phyloP scores from a whole-genome alignment of 2,888 invertebrate genomes.

The Lithodes maja region DNA sequence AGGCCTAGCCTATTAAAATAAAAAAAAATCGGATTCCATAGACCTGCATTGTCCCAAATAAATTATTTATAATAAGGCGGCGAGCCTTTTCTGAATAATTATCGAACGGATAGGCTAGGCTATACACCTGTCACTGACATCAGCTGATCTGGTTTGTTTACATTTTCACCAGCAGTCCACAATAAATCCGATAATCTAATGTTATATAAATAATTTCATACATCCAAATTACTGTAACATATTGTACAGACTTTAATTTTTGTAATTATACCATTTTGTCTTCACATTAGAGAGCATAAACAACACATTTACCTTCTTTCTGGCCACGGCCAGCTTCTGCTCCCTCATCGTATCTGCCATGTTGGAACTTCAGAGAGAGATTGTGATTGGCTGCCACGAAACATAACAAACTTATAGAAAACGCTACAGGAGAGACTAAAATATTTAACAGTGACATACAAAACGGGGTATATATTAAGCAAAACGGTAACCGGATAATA shows the following conservation, averaged over 20 bases:
- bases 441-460: neutral
- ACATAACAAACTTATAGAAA: neutral
- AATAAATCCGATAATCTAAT: no score
- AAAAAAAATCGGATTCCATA: neutral
- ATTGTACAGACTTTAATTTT: neutral
- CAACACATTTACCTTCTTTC: constrained; percentile 53
- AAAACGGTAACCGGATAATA: no score
- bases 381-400: neutral
- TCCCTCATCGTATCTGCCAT: constrained; percentile 64
- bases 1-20: neutral
- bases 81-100: no score
- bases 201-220: no score
- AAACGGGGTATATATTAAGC: no score
- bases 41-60: no score
- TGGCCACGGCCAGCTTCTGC: constrained; percentile 67
- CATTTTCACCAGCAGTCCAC: neutral
- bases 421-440: neutral
- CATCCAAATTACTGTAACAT: no score
- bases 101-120: no score
- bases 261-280: neutral
- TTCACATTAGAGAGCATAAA: neutral
- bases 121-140: neutral
- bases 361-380: constrained; percentile 46
- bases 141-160: constrained; percentile 29
- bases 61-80: no score